These are phyloP conservation scores for Bovichtus diacanthus DNA, from an alignment of 2,797 vertebrate species.

Conservation along the genomic window DNA sequence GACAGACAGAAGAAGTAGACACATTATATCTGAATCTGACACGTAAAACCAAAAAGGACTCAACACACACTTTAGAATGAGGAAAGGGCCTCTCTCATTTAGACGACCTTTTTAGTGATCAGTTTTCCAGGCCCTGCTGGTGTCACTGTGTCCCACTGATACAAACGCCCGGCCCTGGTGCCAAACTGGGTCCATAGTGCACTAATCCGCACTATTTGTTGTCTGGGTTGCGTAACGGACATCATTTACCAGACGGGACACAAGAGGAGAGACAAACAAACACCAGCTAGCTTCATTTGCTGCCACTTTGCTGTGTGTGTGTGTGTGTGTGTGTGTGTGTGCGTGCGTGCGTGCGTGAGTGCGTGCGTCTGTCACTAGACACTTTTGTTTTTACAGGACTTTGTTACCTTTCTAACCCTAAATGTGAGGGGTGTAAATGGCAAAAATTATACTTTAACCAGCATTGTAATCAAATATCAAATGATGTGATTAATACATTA, in stretches of 20 bases:
- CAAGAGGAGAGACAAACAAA: conserved; percentile 40
- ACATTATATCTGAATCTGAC: background rate
- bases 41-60: background rate
- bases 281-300: background rate
- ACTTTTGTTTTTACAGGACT: too few relatives aligned
- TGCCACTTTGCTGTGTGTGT: conserved; percentile 10
- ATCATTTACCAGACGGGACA: conserved; percentile 33
- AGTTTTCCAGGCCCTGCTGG: background rate
- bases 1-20: background rate
- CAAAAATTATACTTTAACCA: background rate
- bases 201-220: conserved; percentile 45
- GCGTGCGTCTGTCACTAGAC: too few relatives aligned
- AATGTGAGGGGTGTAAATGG: background rate
- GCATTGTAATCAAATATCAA: background rate
- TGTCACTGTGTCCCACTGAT: background rate
- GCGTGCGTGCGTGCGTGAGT: background rate
- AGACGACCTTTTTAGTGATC: background rate
- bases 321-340: background rate
- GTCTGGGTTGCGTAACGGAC: conserved; percentile 8
- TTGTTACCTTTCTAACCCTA: too few relatives aligned
- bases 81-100: background rate
- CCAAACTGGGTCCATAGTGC: background rate
- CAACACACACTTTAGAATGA: background rate
- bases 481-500: background rate
- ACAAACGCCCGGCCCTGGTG: background rate